Evolutionary conservation across 2,113 vertebrate species (phyloP).

Genomic region (Onychostruthus taczanowskii): DNA sequence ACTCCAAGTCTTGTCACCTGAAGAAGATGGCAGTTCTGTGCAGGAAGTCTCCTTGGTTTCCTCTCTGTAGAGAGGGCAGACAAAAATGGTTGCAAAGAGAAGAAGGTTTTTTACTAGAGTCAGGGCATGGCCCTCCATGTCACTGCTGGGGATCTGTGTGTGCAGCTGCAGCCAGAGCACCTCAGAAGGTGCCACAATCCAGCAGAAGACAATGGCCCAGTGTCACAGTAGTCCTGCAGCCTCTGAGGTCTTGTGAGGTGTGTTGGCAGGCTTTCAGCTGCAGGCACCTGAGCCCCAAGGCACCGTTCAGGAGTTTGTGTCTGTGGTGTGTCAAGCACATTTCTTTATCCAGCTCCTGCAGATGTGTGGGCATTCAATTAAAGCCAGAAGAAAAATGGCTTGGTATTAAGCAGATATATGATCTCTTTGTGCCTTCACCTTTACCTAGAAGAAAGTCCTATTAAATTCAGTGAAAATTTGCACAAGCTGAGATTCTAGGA

Average conservation of each 20-base stretch:
- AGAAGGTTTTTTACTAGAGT: not conserved
- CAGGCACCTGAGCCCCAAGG: not conserved
- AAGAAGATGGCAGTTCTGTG: not conserved
- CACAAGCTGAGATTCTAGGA: not conserved
- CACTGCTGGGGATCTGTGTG: not conserved
- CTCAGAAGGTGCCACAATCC: not conserved
- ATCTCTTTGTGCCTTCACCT: not conserved
- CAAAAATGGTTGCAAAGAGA: not conserved
- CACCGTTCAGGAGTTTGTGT: not conserved
- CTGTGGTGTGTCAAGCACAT: not conserved
- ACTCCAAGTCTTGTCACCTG: not conserved
- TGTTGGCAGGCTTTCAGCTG: not conserved
- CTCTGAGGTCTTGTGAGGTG: not conserved
- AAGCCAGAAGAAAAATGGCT: not conserved
- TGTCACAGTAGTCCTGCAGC: not conserved
- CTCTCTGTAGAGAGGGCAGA: not conserved
- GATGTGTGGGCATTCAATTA: not conserved
- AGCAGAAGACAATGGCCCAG: not conserved
- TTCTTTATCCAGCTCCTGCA: not conserved
- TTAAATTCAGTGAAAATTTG: not conserved
- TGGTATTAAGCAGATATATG: not conserved
- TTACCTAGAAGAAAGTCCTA: not conserved
- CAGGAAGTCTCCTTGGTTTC: not conserved
- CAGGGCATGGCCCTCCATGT: not conserved
- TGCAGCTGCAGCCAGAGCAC: not conserved